These are phyloP conservation scores for Serilophus lunatus DNA, from an alignment of 2,113 vertebrate genomes.

Conservation along the genomic window DNA sequence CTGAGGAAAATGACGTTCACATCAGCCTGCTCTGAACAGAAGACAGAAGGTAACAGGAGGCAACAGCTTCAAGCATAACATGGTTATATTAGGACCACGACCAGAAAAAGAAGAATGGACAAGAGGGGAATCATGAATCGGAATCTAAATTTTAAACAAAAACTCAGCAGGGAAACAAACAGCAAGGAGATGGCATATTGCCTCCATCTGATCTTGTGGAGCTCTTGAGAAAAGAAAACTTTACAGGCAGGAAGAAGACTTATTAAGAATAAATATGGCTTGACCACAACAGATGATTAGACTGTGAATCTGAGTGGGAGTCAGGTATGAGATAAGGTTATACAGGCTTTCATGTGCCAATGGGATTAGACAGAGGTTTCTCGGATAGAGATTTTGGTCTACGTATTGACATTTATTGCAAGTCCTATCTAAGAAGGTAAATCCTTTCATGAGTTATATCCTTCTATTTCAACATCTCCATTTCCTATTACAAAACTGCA, in stretches of 20 bases:
- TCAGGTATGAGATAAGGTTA: background rate
- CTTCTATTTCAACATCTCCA: background rate
- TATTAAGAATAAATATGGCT: background rate
- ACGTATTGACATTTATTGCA: background rate
- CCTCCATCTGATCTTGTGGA: accelerated
- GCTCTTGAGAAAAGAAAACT: background rate
- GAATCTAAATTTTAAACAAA: background rate
- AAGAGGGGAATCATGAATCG: background rate
- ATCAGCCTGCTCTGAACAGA: background rate
- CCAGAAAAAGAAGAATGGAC: background rate
- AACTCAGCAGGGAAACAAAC: background rate
- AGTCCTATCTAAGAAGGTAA: background rate
- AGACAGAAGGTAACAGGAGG: background rate
- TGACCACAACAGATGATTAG: background rate
- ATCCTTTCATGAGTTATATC: background rate
- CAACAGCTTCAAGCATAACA: background rate
- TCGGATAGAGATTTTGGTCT: background rate
- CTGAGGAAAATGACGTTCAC: background rate
- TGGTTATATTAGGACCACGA: background rate
- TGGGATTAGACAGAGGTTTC: background rate
- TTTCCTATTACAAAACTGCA: background rate
- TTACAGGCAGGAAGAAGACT: background rate
- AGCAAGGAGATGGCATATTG: background rate
- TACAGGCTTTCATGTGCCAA: background rate
- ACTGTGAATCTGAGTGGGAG: background rate